Conservation (phyloP, 2,113 vertebrate genomes). For the Elanoides forficatus region DNA sequence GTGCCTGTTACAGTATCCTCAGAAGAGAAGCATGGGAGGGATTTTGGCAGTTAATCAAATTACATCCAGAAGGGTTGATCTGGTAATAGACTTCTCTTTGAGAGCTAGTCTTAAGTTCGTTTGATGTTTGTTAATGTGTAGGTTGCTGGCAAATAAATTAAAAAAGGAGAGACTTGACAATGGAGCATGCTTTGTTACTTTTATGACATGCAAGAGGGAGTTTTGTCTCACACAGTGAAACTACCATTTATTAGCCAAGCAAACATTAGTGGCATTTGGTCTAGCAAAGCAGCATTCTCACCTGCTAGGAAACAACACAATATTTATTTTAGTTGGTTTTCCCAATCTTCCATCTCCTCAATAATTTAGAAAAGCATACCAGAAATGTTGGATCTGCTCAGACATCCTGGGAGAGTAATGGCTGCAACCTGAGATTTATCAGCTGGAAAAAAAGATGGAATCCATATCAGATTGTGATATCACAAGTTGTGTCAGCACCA, state of each 20-base stretch:
- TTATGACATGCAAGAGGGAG: background rate
- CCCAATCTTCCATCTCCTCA: background rate
- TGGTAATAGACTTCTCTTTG: background rate
- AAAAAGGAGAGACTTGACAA: background rate
- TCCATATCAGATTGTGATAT: background rate
- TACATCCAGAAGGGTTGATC: background rate
- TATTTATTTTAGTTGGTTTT: background rate
- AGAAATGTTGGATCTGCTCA: background rate
- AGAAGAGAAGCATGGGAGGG: background rate
- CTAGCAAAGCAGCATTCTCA: background rate
- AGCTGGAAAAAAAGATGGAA: background rate
- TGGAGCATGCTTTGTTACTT: background rate
- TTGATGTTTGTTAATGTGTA: background rate
- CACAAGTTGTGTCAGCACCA: background rate
- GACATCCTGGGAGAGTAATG: background rate
- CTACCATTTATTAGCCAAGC: background rate
- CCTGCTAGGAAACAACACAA: background rate
- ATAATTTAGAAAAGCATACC: background rate
- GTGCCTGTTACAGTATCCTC: background rate
- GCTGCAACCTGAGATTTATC: background rate
- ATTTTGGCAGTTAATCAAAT: background rate
- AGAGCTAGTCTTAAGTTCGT: background rate
- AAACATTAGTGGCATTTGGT: background rate
- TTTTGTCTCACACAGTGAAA: background rate
- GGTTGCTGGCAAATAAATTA: background rate